Conservation (phyloP, 2,888 invertebrate genomes). For the Dendrolimus pini region DNA sequence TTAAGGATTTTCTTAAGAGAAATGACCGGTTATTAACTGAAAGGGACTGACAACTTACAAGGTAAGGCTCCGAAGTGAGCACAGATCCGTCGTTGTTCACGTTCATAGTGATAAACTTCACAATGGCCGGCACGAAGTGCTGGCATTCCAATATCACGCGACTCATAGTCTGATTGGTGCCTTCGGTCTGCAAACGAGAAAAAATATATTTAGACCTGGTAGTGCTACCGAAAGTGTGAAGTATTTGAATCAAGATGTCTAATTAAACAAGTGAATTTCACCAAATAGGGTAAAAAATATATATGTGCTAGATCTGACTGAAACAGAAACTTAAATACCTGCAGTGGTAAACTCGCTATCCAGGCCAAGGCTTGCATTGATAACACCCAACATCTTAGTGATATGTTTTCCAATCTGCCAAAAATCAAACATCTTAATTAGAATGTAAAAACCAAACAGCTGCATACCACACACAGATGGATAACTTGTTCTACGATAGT, state of each 20-base stretch:
- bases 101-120: constrained; percentile 81
- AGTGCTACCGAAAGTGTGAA: no score
- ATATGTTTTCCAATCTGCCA: constrained; percentile 57
- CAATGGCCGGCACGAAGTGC: constrained; percentile 80
- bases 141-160: constrained; percentile 79
- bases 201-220: no score
- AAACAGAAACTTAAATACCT: constrained; percentile 24
- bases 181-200: constrained; percentile 41
- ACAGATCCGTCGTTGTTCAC: constrained; percentile 56
- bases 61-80: constrained; percentile 52
- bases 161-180: constrained; percentile 76
- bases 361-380: constrained; percentile 86
- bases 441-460: no score
- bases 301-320: no score
- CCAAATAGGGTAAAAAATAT: not conserved
- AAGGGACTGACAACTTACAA: constrained; percentile 33
- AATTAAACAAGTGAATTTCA: no score
- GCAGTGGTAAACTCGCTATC: constrained; percentile 77
- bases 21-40: no score
- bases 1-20: no score
- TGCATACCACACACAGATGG: no score
- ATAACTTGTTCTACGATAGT: no score
- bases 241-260: no score
- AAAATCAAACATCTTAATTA: constrained; percentile 1
- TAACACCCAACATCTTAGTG: constrained; percentile 85